Conservation (phyloP, 1,140 invertebrate species). For the Neodiprion fabricii region DNA sequence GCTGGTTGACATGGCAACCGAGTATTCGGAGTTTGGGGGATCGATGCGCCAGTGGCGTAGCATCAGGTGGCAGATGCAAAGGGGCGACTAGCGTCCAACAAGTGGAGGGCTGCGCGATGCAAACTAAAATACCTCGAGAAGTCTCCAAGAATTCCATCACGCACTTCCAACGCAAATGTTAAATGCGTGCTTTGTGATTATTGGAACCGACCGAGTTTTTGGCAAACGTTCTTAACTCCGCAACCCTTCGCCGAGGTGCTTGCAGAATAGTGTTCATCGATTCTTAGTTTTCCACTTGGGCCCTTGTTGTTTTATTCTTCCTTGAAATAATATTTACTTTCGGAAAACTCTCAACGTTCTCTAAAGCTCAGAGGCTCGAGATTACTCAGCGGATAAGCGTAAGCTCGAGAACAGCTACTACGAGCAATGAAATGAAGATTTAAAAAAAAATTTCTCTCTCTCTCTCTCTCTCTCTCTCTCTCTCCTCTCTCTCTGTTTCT, state of each 20-base stretch:
- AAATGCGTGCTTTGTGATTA: conserved; percentile 15
- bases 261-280: too few relatives aligned
- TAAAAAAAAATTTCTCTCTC: background rate
- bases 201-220: conserved; percentile 23
- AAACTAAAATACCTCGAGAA: background rate
- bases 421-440: background rate
- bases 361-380: background rate
- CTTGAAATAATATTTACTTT: background rate
- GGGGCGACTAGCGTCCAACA: conserved; percentile 51
- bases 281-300: too few relatives aligned
- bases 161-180: too few relatives aligned
- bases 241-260: too few relatives aligned
- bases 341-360: background rate
- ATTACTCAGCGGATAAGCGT: background rate
- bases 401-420: background rate
- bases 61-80: conserved; percentile 50
- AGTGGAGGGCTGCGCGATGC: conserved; percentile 45
- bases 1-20: conserved; percentile 52
- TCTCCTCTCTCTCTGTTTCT: background rate
- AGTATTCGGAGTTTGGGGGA: conserved; percentile 54
- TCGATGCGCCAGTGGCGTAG: conserved; percentile 61
- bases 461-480: background rate
- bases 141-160: too few relatives aligned
- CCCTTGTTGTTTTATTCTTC: background rate
- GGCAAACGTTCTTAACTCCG: conserved; percentile 2